These are phyloP conservation scores for Rhyacophila evoluta DNA, from an alignment of 2,888 invertebrate species.

Conservation along the genomic window DNA sequence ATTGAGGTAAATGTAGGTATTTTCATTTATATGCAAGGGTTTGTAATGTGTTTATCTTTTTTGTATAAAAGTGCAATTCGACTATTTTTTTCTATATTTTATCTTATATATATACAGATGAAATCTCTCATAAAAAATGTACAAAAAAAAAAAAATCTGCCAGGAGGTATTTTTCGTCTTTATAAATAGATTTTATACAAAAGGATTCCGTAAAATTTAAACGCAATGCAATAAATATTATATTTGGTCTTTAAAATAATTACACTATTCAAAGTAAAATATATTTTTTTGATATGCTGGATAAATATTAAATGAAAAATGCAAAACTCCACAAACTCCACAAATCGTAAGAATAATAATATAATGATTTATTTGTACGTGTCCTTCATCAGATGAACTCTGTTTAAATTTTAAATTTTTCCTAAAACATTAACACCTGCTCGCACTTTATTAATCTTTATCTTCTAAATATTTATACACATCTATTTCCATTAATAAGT, in stretches of 20 bases:
- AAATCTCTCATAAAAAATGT: neutral
- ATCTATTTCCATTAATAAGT: slow-evolving; percentile 48
- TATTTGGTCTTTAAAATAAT: slow-evolving; percentile 21
- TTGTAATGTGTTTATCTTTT: slow-evolving; percentile 35
- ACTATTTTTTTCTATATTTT: slow-evolving; percentile 47
- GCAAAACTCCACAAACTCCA: slow-evolving; percentile 47
- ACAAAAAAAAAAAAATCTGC: slow-evolving; percentile 20
- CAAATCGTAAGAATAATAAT: slow-evolving; percentile 37
- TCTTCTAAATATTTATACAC: slow-evolving; percentile 50
- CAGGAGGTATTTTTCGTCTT: neutral
- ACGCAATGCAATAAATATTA: neutral
- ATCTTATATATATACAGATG: slow-evolving; percentile 38
- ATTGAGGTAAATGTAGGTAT: slow-evolving; percentile 55
- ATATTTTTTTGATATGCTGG: slow-evolving; percentile 50
- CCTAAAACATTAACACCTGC: slow-evolving; percentile 50
- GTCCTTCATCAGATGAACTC: slow-evolving; percentile 77
- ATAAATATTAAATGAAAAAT: neutral
- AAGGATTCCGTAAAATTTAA: neutral
- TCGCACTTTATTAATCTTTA: slow-evolving; percentile 30
- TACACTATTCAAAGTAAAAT: slow-evolving; percentile 2
- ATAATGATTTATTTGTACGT: slow-evolving; percentile 71
- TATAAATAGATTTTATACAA: neutral
- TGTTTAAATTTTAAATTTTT: slow-evolving; percentile 60
- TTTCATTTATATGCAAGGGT: slow-evolving; percentile 46
- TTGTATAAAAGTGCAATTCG: slow-evolving; percentile 49